A percentile compares a stretch with the other conserved stretches of the same genome.
phyloP scores from a whole-genome alignment of 2,113 vertebrate genomes.

The Grallaria varia region DNA sequence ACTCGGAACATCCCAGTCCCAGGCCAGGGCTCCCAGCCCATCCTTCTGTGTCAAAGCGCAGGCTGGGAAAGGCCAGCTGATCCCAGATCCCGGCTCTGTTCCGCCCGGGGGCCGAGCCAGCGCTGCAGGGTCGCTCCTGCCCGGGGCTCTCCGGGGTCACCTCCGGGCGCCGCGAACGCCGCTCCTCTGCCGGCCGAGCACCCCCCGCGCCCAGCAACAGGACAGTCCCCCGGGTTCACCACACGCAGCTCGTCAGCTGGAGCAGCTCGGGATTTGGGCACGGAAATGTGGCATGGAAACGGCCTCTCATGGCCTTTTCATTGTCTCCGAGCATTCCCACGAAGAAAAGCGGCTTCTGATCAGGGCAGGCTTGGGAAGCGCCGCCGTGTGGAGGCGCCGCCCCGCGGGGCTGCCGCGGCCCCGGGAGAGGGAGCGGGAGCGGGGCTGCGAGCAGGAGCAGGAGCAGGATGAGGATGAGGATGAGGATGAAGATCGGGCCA shows the following conservation, averaged over 20 bases:
- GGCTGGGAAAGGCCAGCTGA: neutral
- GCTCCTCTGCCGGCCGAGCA: too few relatives aligned
- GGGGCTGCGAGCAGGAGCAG: too few relatives aligned
- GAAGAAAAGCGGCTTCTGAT: neutral
- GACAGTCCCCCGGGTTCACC: neutral
- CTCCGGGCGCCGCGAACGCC: too few relatives aligned
- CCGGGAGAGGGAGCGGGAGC: too few relatives aligned
- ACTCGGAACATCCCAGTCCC: neutral
- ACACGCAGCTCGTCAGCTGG: neutral
- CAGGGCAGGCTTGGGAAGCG: neutral
- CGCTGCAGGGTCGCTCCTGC: too few relatives aligned
- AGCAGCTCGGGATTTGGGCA: neutral
- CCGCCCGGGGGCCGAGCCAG: too few relatives aligned
- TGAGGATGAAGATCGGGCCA: too few relatives aligned
- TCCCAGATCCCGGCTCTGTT: too few relatives aligned
- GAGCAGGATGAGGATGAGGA: too few relatives aligned
- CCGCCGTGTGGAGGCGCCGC: neutral
- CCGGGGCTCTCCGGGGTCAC: too few relatives aligned
- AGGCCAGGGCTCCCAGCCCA: neutral
- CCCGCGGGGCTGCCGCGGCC: neutral
- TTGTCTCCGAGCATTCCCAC: neutral
- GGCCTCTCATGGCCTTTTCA: neutral
- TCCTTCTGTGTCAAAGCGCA: accelerated
- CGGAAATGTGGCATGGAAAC: neutral
- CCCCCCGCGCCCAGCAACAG: neutral